Evolutionary conservation across 1,140 invertebrate species (phyloP), one percentile per base, ranked within the genome.

Genomic region (Stratiolaelaps scimitus): DNA sequence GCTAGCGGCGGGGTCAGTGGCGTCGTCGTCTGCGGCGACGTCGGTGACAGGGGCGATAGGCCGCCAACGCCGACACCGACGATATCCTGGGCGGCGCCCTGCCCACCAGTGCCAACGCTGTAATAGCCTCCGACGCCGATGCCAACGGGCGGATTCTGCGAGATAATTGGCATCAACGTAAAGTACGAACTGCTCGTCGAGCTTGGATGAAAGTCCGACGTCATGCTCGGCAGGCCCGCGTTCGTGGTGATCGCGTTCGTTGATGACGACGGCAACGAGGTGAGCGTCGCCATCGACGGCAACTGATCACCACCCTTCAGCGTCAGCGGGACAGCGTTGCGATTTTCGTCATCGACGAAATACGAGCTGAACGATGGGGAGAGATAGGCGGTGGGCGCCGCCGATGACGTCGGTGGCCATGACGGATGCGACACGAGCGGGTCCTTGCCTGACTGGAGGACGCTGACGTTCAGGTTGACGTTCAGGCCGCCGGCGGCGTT

Each of bases 1-100:
- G 64, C 48, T 29, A 68, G n/a, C 45, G 70, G 64, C 6, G 67
- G 29, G 4, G 66, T 56, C 28, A 71, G 65, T 15, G 67, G 46
- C 7, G 65, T 56, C n/a, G 34, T 53, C 17, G 53, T 29, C 19
- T 48, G 53, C 19, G 43, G 29, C 19, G 48, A 26, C 7, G 46
- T 43, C 19, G 29, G 29, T 60, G 46, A 64, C 29, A 65, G 65
- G 17, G 69, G 66, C 7, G 70, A 66, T 47, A 68, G 43, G 13
- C 48, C 53, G 10, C 69, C 64, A 4, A 6, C 5, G 34, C 34
- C 34, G 4, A 4, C 34, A 40, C 34, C 34, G 10, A 10, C 4
- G n/a, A n/a, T n/a, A n/a, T n/a, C n/a, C n/a, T n/a, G n/a, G 29
- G 67, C 44, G 28, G 66, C 45, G 29, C 67, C 44, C 7, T 64